phyloP scores from a whole-genome alignment of 2,888 invertebrate species.

The Cheilosia pagana region DNA sequence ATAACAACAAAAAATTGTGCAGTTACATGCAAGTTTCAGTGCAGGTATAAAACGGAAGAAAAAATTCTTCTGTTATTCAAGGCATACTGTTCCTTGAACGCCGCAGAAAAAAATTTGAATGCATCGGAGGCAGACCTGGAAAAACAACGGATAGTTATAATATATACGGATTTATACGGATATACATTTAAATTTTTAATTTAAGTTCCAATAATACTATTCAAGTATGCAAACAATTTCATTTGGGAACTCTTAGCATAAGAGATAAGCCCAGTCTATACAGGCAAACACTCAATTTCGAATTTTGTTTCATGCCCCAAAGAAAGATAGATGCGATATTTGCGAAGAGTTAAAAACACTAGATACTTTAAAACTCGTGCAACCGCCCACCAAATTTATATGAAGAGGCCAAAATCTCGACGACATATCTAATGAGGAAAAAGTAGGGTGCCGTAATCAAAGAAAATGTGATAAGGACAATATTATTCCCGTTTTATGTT shows the following conservation, averaged over 20 bases:
- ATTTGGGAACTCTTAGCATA: constrained; percentile 9
- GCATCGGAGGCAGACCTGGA: too few species aligned
- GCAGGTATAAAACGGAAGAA: too few species aligned
- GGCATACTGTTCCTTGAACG: too few species aligned
- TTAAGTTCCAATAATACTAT: background rate
- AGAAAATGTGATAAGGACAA: constrained; percentile 16
- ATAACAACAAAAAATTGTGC: too few species aligned
- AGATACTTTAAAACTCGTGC: too few species aligned
- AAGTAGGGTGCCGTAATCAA: background rate
- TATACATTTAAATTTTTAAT: background rate
- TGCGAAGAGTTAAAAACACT: constrained; percentile 1
- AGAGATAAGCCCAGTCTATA: constrained; percentile 10
- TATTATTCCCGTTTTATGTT: constrained; percentile 6
- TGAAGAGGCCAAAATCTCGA: constrained; percentile 8
- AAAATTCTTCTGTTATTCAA: too few species aligned
- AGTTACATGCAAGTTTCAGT: too few species aligned
- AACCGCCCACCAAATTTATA: background rate
- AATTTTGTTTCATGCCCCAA: background rate
- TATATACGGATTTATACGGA: too few species aligned
- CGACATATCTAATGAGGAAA: background rate
- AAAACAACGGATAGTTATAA: too few species aligned
- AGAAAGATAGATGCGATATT: background rate
- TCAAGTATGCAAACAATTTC: constrained; percentile 7
- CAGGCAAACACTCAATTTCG: constrained; percentile 13
- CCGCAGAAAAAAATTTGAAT: too few species aligned